Evolutionary conservation across 2,113 vertebrate genomes (phyloP).

Genomic region (Numenius arquata): DNA sequence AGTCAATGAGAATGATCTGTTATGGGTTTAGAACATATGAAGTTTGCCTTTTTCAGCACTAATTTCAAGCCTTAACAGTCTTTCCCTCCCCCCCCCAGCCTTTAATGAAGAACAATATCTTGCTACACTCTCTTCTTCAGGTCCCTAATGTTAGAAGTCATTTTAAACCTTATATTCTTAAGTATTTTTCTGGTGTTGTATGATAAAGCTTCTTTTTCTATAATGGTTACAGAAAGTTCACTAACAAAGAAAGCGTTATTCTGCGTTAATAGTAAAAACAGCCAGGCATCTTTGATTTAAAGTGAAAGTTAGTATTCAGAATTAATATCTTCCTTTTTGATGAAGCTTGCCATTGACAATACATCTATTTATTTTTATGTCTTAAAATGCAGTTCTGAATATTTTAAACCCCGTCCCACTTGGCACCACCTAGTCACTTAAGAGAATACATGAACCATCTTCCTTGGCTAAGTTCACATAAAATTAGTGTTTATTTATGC

Average conservation of each 20-base stretch:
- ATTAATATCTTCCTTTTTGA: neutral
- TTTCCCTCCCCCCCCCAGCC: neutral
- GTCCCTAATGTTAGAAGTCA: neutral
- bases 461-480: neutral
- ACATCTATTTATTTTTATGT: neutral
- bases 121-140: neutral
- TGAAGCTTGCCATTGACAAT: neutral
- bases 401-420: neutral
- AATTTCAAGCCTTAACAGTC: neutral
- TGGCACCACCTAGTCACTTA: neutral
- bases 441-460: neutral
- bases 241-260: neutral
- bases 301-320: neutral
- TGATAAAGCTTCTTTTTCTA: neutral
- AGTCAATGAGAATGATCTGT: neutral
- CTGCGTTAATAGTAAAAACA: neutral
- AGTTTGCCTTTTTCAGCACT: neutral
- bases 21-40: neutral
- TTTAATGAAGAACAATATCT: neutral
- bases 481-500: neutral
- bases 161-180: neutral
- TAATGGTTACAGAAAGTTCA: neutral
- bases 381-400: neutral
- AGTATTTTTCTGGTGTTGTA: neutral
- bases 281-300: neutral